Evolutionary conservation across 2,888 invertebrate species (phyloP).

Genomic region (Beris morrisii): DNA sequence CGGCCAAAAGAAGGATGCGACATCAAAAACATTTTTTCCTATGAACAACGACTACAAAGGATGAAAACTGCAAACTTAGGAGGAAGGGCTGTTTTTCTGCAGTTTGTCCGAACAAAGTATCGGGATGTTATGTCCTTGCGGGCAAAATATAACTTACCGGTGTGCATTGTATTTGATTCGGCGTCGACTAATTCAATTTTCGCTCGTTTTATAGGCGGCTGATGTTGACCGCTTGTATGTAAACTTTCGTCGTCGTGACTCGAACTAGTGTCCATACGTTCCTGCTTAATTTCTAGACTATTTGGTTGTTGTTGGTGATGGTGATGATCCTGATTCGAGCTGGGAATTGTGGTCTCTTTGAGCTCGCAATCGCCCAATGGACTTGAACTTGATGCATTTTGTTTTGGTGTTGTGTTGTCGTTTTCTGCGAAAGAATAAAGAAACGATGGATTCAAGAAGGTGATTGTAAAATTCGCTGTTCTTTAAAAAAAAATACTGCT

Average conservation of each 20-base stretch:
- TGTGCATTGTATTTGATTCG: constrained; percentile 87
- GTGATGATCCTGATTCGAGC: constrained; percentile 44
- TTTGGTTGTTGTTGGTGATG: constrained; percentile 53
- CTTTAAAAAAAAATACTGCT: background rate
- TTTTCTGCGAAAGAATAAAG: constrained; percentile 50
- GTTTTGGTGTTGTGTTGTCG: constrained; percentile 64
- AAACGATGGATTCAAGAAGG: too few species aligned
- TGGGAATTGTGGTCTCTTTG: constrained; percentile 59
- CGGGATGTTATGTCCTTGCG: too few species aligned
- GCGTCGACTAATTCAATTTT: constrained; percentile 84
- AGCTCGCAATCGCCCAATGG: constrained; percentile 56
- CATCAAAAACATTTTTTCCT: constrained; percentile 11
- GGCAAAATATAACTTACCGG: constrained; percentile 67
- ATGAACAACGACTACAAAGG: too few species aligned
- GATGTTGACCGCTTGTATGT: constrained; percentile 40
- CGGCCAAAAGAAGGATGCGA: background rate
- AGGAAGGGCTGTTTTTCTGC: too few species aligned
- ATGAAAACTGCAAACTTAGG: too few species aligned
- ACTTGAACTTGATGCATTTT: constrained; percentile 59
- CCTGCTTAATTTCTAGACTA: constrained; percentile 62
- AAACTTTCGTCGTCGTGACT: constrained; percentile 62
- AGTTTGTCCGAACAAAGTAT: too few species aligned
- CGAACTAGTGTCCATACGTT: constrained; percentile 64
- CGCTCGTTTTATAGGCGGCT: constrained; percentile 65
- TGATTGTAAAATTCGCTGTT: background rate